Base-by-base conservation (phyloP, 2,113 vertebrate genomes). In the Acanthisitta chloris region DNA sequence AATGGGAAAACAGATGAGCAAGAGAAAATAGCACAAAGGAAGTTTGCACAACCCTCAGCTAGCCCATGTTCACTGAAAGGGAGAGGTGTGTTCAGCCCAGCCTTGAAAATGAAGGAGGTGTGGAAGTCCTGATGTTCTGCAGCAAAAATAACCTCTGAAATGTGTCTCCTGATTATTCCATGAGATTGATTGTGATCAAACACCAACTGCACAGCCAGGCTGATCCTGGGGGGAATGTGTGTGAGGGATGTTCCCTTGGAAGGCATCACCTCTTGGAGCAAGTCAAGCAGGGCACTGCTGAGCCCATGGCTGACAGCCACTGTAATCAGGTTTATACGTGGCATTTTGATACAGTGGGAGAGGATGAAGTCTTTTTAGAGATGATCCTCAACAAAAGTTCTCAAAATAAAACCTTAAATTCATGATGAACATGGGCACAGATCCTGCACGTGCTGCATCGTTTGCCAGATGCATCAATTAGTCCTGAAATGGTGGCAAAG, bases 201-300 rank as follows among this genome's bases (percentile, higher is more conserved):
- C 51, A 55, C 6, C 2, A 2, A 72, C 34, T 1, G 3, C 43
- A 17, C 2, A n/a, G n/a, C n/a, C n/a, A n/a, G n/a, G n/a, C 36
- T 28, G 34, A 64, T 36, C 71, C 43, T 33, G 9, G 8, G 21
- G 2, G 1, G 58, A 57, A 28, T 34, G 18, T 4, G 9, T 0
- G 58, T 17, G 51, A 55, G 36, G 17, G 38, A 51, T 65, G 49
- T 14, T 48, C 80, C 36, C 72, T 34, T n/a, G 51, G 33, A 69
- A 67, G 59, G 23, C 17, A 78, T 6, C 12, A 3, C 6, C 24
- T 33, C 40, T 6, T 42, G 43, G 3, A 67, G n/a, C 36, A 66
- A 65, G 26, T 21, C 34, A 88, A 2, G 9, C 51, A 58, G 49
- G 36, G 28, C 57, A 69, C 17, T 0, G 2, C 58, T 14, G 43